A percentile compares a stretch with the other conserved stretches of the same genome.
phyloP scores from a whole-genome alignment of 2,888 invertebrate species.

The Venusia cambrica region DNA sequence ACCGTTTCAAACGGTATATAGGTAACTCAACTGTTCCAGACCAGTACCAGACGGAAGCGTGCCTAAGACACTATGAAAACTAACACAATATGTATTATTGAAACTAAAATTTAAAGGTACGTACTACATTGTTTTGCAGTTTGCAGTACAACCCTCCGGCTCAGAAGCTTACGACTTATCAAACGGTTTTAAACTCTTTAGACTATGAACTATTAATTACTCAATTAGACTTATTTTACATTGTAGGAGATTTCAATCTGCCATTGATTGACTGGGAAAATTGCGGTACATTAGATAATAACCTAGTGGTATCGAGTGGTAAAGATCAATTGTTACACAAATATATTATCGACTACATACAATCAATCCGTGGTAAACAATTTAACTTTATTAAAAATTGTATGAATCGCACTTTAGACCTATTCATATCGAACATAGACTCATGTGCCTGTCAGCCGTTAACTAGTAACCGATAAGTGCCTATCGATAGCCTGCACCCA shows the following conservation, averaged over 20 bases:
- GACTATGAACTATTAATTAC: not conserved
- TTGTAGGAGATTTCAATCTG: slow-evolving; percentile 5
- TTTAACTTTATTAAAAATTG: slow-evolving; percentile 3
- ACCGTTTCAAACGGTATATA: no score
- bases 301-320: not conserved
- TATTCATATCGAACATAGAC: slow-evolving; percentile 3
- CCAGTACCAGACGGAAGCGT: no score
- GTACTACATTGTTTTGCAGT: slow-evolving; percentile 3
- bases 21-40: no score
- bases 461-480: not conserved
- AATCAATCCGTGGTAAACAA: slow-evolving; percentile 1
- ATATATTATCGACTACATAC: not conserved
- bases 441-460: not conserved
- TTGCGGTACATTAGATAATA: not conserved
- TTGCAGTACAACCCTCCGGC: slow-evolving; percentile 2
- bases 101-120: not conserved
- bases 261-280: not conserved
- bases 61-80: no score
- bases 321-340: not conserved
- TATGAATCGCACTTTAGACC: slow-evolving; percentile 1
- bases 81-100: slow-evolving; percentile 2
- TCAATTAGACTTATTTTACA: slow-evolving; percentile 1
- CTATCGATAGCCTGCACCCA: not conserved
- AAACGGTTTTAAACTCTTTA: not conserved
- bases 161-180: not conserved